Conservation (phyloP, 2,113 vertebrate genomes). For the Rhipidura dahli region DNA sequence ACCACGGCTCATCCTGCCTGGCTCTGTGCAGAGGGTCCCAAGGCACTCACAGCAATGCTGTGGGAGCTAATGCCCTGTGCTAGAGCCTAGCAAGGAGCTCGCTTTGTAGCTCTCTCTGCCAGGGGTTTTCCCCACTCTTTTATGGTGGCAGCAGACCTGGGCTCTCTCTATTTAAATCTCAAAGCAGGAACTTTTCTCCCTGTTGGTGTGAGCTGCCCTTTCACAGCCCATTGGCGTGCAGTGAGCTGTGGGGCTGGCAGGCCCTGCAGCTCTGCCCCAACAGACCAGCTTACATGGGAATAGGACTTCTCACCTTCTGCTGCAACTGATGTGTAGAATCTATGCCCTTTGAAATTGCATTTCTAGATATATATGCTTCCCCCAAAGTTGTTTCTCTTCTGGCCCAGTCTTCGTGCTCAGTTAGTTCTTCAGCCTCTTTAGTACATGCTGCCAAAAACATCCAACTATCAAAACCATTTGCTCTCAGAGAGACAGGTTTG, state of each 20-base stretch:
- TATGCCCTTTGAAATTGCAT: background rate
- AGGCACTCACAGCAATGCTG: background rate
- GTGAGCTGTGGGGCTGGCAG: background rate
- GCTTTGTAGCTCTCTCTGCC: background rate
- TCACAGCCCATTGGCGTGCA: fast-evolving
- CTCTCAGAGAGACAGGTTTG: background rate
- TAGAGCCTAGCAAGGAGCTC: background rate
- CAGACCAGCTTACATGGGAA: background rate
- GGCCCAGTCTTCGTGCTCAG: background rate
- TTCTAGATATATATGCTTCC: background rate
- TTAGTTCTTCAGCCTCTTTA: background rate
- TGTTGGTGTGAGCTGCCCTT: background rate
- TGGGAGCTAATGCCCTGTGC: background rate
- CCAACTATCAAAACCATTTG: background rate
- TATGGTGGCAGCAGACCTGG: background rate
- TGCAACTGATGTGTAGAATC: background rate
- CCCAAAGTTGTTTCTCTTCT: background rate
- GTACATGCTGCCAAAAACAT: background rate
- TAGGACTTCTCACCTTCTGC: background rate
- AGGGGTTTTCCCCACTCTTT: background rate
- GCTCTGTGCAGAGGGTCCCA: background rate
- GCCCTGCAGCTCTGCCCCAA: background rate
- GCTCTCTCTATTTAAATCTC: background rate
- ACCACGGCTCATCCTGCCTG: background rate
- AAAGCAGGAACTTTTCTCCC: background rate